A percentile compares a stretch with the other conserved stretches of the same genome.
Conservation (phyloP, 2,113 vertebrate species). For the Potamarius usumacintae region DNA sequence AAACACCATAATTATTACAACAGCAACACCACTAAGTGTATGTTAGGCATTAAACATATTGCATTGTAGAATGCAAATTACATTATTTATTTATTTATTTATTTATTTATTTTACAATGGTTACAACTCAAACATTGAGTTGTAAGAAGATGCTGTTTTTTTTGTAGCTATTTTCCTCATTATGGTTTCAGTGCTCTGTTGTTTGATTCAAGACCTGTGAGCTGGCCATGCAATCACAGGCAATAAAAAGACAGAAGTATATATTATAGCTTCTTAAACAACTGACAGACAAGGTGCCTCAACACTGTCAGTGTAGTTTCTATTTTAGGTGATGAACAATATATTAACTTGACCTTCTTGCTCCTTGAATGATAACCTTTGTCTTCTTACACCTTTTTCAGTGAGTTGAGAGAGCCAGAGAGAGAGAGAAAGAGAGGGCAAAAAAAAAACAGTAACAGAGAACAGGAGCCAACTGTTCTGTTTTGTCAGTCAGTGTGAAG, state of each 20-base stretch:
- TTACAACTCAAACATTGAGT: neutral
- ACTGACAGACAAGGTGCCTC: conserved; percentile 42
- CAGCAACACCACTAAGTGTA: neutral
- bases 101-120: neutral
- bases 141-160: neutral
- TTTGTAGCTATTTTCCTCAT: neutral
- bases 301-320: conserved; percentile 47
- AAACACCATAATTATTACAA: neutral
- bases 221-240: conserved; percentile 47
- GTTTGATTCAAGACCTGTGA: conserved; percentile 10
- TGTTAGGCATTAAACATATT: neutral
- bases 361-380: conserved; percentile 36
- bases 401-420: neutral
- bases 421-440: conserved; percentile 21
- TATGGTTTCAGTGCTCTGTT: neutral
- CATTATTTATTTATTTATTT: neutral
- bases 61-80: neutral
- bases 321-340: conserved; percentile 37
- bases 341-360: conserved; percentile 29
- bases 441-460: neutral
- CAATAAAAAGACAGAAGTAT: conserved; percentile 35
- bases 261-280: conserved; percentile 31
- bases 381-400: conserved; percentile 37
- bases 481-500: conserved; percentile 39
- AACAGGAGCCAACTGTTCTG: conserved; percentile 16